phyloP scores from a whole-genome alignment of 2,888 invertebrate genomes.

The Protonemura montana region DNA sequence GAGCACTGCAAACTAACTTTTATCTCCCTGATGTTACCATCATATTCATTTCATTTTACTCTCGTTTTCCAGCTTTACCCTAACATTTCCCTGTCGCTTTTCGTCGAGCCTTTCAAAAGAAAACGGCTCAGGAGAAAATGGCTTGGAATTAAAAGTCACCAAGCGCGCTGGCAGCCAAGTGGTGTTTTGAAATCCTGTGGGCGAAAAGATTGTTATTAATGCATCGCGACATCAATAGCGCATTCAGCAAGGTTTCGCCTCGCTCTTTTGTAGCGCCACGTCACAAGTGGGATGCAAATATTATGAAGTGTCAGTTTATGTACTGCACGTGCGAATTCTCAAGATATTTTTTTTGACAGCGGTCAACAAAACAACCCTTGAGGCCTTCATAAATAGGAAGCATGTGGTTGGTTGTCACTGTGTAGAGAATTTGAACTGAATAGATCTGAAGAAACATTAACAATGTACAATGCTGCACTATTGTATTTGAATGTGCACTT shows the following conservation, averaged over 20 bases:
- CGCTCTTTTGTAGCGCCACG: neutral
- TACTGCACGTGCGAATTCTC: neutral
- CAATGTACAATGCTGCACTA: neutral
- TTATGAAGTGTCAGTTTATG: neutral
- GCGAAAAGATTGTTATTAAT: slow-evolving; percentile 12
- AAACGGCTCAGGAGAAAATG: neutral
- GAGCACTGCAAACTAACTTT: slow-evolving; percentile 25
- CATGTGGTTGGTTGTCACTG: neutral
- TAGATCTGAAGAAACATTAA: neutral
- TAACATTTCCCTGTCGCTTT: neutral
- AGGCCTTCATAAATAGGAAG: neutral
- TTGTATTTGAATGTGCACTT: neutral
- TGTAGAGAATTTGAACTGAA: neutral
- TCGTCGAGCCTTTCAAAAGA: neutral
- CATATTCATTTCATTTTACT: slow-evolving; percentile 12
- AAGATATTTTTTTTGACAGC: neutral
- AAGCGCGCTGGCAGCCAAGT: neutral
- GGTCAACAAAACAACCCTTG: neutral
- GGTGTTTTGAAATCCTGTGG: neutral
- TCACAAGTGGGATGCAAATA: neutral
- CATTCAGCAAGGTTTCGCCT: neutral
- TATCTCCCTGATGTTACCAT: neutral
- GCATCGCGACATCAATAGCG: neutral
- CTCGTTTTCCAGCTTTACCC: neutral
- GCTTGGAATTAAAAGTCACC: neutral